A percentile compares a stretch with the other conserved stretches of the same genome.
Evolutionary conservation across 2,113 vertebrate species (phyloP).

Genomic region (Mobula hypostoma): DNA sequence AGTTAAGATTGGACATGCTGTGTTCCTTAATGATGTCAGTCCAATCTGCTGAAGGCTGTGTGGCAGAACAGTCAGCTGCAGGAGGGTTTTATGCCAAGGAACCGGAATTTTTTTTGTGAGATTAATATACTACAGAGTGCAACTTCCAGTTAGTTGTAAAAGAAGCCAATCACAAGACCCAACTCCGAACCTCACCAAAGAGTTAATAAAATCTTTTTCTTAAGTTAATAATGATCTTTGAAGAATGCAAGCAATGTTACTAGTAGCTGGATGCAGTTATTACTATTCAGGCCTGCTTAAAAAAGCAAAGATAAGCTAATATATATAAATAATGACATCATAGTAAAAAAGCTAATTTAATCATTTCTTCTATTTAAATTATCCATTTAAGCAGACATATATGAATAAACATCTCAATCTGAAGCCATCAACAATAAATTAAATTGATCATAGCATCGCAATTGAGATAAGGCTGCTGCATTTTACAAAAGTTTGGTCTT

Average conservation of each 20-base stretch:
- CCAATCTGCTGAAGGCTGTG: slow-evolving; percentile 17
- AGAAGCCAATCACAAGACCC: neutral
- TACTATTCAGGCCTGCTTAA: neutral
- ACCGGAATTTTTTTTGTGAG: neutral
- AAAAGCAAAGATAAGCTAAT: neutral
- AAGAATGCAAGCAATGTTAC: neutral
- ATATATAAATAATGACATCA: neutral
- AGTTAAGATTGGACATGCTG: slow-evolving; percentile 27
- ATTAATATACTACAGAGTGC: neutral
- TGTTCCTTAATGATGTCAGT: slow-evolving; percentile 25
- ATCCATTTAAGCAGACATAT: neutral
- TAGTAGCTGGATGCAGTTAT: neutral
- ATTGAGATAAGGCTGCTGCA: neutral
- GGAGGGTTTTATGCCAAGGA: slow-evolving; percentile 8
- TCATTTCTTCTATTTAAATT: neutral
- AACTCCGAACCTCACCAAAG: neutral
- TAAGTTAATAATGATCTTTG: neutral
- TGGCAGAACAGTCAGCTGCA: slow-evolving; percentile 14
- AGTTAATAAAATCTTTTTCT: neutral
- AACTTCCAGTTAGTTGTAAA: slow-evolving; percentile 14
- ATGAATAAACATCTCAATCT: neutral
- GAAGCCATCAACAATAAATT: neutral
- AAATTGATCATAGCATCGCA: neutral
- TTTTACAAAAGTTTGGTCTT: neutral
- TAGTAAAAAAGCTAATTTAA: neutral